Percentiles rank a stretch among this genome's conserved stretches.
These are phyloP conservation scores for Stenotaenia linearis DNA, from an alignment of 2,888 invertebrate genomes.

Conservation along the genomic window DNA sequence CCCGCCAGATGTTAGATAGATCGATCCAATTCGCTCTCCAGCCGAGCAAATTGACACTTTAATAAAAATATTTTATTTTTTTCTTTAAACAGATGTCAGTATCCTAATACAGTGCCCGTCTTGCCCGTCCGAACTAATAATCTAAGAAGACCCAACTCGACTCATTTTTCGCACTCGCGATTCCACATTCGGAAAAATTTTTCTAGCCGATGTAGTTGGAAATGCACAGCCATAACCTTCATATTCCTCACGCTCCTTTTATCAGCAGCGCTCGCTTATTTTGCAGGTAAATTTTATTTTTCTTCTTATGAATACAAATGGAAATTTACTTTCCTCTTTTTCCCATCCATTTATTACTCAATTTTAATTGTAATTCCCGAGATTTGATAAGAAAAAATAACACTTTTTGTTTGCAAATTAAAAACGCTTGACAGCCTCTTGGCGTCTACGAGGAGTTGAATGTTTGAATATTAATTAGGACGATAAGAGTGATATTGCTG, in stretches of 20 bases:
- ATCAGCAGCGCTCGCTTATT: slow-evolving; percentile 88
- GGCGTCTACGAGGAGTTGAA: background rate
- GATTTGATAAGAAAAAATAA: background rate
- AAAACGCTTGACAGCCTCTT: background rate
- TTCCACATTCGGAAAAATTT: slow-evolving; percentile 92
- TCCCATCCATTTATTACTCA: background rate
- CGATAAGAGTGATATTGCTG: slow-evolving; percentile 2
- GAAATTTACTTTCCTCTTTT: background rate
- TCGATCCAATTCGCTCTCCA: background rate
- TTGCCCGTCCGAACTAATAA: slow-evolving; percentile 41
- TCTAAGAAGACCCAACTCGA: slow-evolving; percentile 53
- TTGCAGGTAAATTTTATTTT: slow-evolving; percentile 68
- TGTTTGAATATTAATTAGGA: slow-evolving; percentile 20
- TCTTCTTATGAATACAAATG: background rate
- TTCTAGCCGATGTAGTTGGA: slow-evolving; percentile 93
- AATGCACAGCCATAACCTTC: slow-evolving; percentile 88
- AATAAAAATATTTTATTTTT: background rate
- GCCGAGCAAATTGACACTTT: background rate
- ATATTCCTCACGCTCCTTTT: slow-evolving; percentile 84
- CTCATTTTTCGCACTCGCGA: slow-evolving; percentile 84
- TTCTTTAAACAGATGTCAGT: slow-evolving; percentile 42
- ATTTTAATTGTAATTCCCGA: background rate
- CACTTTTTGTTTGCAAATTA: background rate
- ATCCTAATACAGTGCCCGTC: slow-evolving; percentile 56
- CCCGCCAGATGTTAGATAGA: background rate